Evolutionary conservation across 2,113 vertebrate genomes (phyloP).

Genomic region (Platichthys stellatus): DNA sequence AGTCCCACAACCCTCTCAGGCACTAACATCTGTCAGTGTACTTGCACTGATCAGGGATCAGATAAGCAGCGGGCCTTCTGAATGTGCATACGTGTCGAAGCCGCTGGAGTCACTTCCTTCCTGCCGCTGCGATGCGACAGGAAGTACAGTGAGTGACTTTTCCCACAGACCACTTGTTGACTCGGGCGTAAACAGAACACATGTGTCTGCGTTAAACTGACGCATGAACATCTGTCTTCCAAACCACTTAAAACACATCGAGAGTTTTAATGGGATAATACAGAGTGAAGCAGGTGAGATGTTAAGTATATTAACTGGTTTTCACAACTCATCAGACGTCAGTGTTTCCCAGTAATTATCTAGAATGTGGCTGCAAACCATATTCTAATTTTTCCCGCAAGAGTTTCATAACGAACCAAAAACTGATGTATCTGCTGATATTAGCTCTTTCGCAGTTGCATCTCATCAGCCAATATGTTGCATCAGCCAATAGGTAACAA

Average conservation of each 20-base stretch:
- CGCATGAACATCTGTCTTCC: background rate
- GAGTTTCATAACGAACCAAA: too few species aligned
- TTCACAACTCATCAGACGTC: too few species aligned
- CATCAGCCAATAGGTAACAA: background rate
- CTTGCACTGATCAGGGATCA: background rate
- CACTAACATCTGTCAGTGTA: background rate
- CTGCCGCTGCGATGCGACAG: background rate
- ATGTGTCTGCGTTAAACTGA: background rate
- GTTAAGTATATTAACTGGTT: too few species aligned
- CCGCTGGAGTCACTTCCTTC: background rate
- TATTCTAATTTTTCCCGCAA: too few species aligned
- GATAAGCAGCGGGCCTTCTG: background rate
- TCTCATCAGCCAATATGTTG: background rate
- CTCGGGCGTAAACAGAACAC: background rate
- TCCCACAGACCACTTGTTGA: background rate
- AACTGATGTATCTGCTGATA: background rate
- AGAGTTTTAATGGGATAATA: too few species aligned
- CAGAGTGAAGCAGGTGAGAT: too few species aligned
- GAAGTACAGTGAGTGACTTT: constrained; percentile 5
- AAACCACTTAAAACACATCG: background rate
- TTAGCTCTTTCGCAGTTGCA: background rate
- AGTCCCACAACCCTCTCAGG: background rate
- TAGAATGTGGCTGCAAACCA: too few species aligned
- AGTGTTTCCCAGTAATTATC: too few species aligned
- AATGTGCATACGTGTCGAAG: background rate